Base-by-base conservation (phyloP, 2,113 vertebrate genomes). In the Puffinus mauretanicus region DNA sequence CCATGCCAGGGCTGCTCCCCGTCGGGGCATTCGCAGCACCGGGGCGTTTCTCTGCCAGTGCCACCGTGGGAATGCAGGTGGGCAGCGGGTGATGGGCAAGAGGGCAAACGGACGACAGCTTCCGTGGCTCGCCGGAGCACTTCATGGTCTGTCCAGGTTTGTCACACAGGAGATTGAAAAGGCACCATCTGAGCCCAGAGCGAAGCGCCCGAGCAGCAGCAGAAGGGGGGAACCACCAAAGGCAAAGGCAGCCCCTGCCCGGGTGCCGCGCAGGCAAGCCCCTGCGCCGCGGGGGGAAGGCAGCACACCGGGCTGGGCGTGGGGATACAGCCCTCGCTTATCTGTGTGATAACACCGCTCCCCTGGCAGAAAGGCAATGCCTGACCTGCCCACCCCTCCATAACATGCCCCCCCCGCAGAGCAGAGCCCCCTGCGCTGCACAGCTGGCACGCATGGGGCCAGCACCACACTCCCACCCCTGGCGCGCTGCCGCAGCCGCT, bases 121-220 rank as follows among this genome's bases (percentile, higher is more conserved):
- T 34, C 60, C 3, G 0, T 4, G 46, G 44, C 75, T 62, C 7
- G 0, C 57, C 2, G 0, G 21, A 47, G 42, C 5, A 1, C 13
- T 44, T n/a, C 24, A 4, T 12, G 25, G 21, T 20, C 46, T 42
- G 24, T 2, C n/a, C 36, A 5, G 34, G 60, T 36, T 73, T 27
- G 49, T 11, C 57, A 44, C 49, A 13, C 20, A 22, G 65, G 49
- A 5, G 5, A 36, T 40, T 36, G 25, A 51, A 78, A 60, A 49
- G 25, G 34, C 52, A 60, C 26, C 24, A 7, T 16, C 36, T 19
- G 73, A 75, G 67, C 47, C 14, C 47, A 46, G 36, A 55, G 49
- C 2, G 13, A 49, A 64, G 66, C 36, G 22, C 69, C 54, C 25
- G 30, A 46, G 72, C 44, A 42, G 72, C 44, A 42, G 42, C 30